Base-by-base conservation (phyloP, 37 sponge, comb jelly and placozoan species). In the Petrosia ficiformis region DNA sequence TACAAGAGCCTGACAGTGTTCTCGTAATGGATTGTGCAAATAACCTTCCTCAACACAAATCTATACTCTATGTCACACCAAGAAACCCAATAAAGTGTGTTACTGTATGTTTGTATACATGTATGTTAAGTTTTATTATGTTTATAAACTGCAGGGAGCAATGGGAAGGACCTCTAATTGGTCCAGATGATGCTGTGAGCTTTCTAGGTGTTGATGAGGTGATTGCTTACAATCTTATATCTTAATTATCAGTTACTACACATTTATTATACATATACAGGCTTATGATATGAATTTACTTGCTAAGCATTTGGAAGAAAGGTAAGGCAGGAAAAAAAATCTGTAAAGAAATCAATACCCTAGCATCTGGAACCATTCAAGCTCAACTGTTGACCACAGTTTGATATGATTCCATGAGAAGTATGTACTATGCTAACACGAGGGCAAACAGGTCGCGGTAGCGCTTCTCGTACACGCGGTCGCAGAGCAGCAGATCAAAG, bases 161-260 rank as follows among this genome's bases (percentile, higher is more conserved):
- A 65, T 93, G 94, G 94, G 81, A 89, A 81, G 94, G 94, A 0
- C 92, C 92, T 2, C 35, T 82, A 5, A 42, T 75, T 5, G 86
- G 86, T 8, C 73, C 79, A 21, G 86, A 89, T 30, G 90, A 71
- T 57, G 87, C 86, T 25, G 67, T 82, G 31, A 72, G 81, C 31
- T 72, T 89, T 29, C 65, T 77, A 35, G 94, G 94, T 41, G 83
- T 93, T 14, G 90, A 89, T 57, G 86, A 93, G 83, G 94, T 87
- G 54, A 21, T 29, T 42, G n/a, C n/a, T n/a, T n/a, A 25, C 32
- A 8, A 16, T 16, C 54, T 48, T 48, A 16, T 48, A 16, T 48
- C 14, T 48, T 48, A n/a, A n/a, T n/a, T n/a, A n/a, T n/a, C n/a
- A n/a, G n/a, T n/a, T n/a, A n/a, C n/a, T n/a, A n/a, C n/a, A n/a